Evolutionary conservation across 2,888 invertebrate genomes (phyloP), one percentile per base, ranked within the genome.

Genomic region (Ommatoiulus sabulosus): DNA sequence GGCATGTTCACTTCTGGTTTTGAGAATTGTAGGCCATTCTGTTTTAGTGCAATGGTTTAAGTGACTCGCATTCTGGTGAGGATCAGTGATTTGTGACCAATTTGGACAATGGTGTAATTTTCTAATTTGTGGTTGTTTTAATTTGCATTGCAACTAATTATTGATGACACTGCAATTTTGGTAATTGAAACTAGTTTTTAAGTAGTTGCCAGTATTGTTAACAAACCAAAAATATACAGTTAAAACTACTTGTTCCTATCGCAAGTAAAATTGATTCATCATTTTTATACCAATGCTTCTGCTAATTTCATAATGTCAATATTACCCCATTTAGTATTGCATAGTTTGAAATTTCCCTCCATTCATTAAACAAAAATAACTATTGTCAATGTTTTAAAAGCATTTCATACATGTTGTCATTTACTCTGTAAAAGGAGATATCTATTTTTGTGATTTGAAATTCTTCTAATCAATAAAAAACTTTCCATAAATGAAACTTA

Each of bases 371-470:
- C 80, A 35, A 80, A 80, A 72, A 72, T 72, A 72, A 24, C 80
- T 80, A 80, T 80, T 43, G 80, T 86, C 46, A 46, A 44, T 86
- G 86, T 48, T 48, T 86, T 86, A 52, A 48, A 86, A 44, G n/a
- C 44, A 86, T 86, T 86, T 46, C 86, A 46, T 48, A 46, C 86
- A 86, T 86, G 46, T 86, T 86, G 86, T 86, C 46, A 86, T 86
- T 43, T 48, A 48, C 48, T 48, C 86, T 86, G 86, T 86, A 52
- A 86, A 46, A 86, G 86, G 86, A 86, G 86, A 48, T 52, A 52
- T 44, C 86, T 86, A 86, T 86, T 86, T 86, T 86, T 86, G 86
- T 52, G 48, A 86, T 86, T 86, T 44, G 48, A 86, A 86, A 86
- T 86, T 86, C 86, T 86, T 86, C 86, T 86, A 24, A 86, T 86